Base-by-base conservation (phyloP, 1,140 invertebrate species). In the Pteromalus puparum region DNA sequence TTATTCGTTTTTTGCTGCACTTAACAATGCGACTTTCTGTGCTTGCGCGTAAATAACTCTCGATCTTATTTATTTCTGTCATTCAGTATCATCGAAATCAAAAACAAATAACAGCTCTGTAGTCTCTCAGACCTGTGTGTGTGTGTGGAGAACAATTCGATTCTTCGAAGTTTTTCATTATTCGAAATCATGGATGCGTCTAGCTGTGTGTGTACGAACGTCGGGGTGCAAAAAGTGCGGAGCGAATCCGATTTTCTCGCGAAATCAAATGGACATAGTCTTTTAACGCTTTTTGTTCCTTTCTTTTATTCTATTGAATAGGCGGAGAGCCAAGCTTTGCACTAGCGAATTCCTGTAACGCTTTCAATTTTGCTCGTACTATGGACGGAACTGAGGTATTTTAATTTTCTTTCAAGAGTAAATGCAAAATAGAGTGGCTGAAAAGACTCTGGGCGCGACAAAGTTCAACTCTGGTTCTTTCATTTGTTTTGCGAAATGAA, bases 171-270 rank as follows among this genome's bases (percentile, higher is more conserved):
- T 42, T 73, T 73, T 81, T 73, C 15, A 24, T 73, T 73, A 72
- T 73, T 73, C 46, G 28, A 34, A 81, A 73, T 34, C 42, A 0
- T 12, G 5, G 67, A 30, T 81, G n/a, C 6, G 0, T 5, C 38
- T 68, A 26, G 38, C 42, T 68, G 10, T 18, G 12, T 68, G 10
- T 10, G 13, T 18, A 18, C 48, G 48, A 53, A 53, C 48, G 18
- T 18, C 48, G 48, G 18, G 48, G 12, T 42, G 70, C 34, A 53
- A 28, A 53, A 28, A 81, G 46, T 21, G 46, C 6, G 15, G 15
- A 30, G 15, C n/a, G n/a, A 81, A 81, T 81, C 42, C 68, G 70
- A 53, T 73, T 73, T 81, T 53, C 68, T 53, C 46, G 65, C 48
- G 30, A n/a, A 73, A 73, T 73, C 68, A 34, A 81, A 72, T 48